Evolutionary conservation across 1,140 invertebrate genomes (phyloP).

Genomic region (Plectrocnemia conspersa): DNA sequence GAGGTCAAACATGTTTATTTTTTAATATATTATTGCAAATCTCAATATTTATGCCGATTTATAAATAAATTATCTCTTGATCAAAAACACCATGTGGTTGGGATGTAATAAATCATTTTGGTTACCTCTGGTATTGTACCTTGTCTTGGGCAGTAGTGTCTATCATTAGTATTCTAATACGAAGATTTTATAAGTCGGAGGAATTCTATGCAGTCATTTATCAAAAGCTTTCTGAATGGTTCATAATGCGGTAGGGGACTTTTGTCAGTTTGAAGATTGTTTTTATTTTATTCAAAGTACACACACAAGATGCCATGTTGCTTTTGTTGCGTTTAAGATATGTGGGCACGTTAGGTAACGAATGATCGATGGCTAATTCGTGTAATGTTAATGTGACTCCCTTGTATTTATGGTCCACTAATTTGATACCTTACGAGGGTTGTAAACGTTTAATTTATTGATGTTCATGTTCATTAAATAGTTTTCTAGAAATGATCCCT

Average conservation of each 20-base stretch:
- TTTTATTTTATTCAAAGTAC: slow-evolving; percentile 10
- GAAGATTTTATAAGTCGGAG: slow-evolving; percentile 20
- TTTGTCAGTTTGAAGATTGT: slow-evolving; percentile 19
- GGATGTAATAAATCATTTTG: slow-evolving; percentile 30
- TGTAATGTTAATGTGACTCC: slow-evolving; percentile 27
- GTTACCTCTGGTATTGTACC: slow-evolving; percentile 32
- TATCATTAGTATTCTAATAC: slow-evolving; percentile 35
- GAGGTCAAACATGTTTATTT: too few relatives aligned
- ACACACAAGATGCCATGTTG: not conserved
- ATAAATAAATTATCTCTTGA: not conserved
- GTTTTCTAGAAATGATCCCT: too few relatives aligned
- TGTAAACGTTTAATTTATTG: too few relatives aligned
- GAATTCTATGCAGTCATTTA: slow-evolving; percentile 31
- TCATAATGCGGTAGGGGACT: slow-evolving; percentile 18
- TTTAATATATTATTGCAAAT: not conserved
- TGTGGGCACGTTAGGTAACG: slow-evolving; percentile 10
- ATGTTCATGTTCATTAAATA: too few relatives aligned
- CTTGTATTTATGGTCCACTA: too few relatives aligned
- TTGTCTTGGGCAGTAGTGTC: slow-evolving; percentile 25
- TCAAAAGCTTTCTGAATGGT: slow-evolving; percentile 28
- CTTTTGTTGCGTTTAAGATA: slow-evolving; percentile 14
- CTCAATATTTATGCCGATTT: too few relatives aligned
- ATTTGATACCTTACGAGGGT: too few relatives aligned
- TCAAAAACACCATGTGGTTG: slow-evolving; percentile 6
- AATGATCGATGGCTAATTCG: slow-evolving; percentile 26